Percentiles rank a stretch among this genome's conserved stretches.
Evolutionary conservation across 2,888 invertebrate genomes (phyloP).

Genomic region (Polyommatus icarus): DNA sequence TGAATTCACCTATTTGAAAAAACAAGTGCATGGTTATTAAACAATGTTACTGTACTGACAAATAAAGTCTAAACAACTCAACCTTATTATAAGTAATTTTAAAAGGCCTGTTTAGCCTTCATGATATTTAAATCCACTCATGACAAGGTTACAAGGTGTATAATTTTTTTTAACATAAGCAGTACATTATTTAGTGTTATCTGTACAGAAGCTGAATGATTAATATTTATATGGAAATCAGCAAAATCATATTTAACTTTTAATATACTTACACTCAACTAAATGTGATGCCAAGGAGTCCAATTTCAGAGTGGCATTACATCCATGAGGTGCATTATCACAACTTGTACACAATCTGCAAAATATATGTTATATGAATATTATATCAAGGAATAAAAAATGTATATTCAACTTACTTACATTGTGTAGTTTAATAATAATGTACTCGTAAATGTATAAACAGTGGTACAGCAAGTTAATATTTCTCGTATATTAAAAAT

Average conservation of each 20-base stretch:
- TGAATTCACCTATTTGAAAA: conserved; percentile 74
- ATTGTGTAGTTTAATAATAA: neutral
- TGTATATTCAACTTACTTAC: neutral
- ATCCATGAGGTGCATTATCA: conserved; percentile 94
- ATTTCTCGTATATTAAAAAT: conserved; percentile 33
- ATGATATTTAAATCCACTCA: neutral
- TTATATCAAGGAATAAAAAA: neutral
- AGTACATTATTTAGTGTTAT: neutral
- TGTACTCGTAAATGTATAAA: neutral
- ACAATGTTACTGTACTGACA: neutral
- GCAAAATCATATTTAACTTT: conserved; percentile 1
- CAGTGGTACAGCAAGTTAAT: neutral
- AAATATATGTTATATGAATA: conserved; percentile 39
- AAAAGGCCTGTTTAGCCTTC: conserved; percentile 1
- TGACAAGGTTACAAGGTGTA: neutral
- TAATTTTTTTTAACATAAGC: neutral
- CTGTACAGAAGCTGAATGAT: neutral
- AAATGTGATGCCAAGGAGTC: conserved; percentile 92
- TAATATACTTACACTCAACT: conserved; percentile 90
- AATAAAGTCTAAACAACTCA: neutral
- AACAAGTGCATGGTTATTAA: neutral
- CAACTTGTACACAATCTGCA: conserved; percentile 92
- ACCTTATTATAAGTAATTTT: neutral
- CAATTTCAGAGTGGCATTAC: conserved; percentile 90
- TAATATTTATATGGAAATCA: neutral